A percentile compares a stretch with the other conserved stretches of the same genome.
Evolutionary conservation across 2,113 vertebrate genomes (phyloP).

Genomic region (Thalassarche chlororhynchos): DNA sequence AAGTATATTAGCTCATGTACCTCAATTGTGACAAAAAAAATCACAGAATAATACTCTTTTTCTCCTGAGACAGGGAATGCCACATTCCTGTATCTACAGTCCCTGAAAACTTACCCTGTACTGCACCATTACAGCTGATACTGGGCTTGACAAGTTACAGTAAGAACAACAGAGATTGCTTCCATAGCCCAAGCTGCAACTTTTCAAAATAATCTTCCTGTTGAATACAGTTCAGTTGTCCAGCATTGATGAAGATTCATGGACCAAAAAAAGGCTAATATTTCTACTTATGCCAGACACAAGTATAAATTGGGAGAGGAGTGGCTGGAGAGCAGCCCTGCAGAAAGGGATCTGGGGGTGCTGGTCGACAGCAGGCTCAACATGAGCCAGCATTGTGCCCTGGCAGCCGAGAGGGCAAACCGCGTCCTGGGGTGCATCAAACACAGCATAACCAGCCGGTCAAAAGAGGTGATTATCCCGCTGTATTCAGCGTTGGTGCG

Average conservation of each 20-base stretch:
- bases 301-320: background rate
- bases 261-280: background rate
- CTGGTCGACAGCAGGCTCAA: background rate
- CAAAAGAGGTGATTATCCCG: accelerated
- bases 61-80: background rate
- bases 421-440: background rate
- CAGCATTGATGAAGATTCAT: background rate
- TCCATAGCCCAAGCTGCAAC: background rate
- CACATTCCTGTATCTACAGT: background rate
- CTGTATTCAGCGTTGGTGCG: background rate
- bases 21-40: background rate
- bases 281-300: background rate
- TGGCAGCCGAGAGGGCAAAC: background rate
- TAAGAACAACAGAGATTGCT: background rate
- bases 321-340: background rate
- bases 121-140: background rate
- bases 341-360: background rate
- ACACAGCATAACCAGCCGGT: background rate
- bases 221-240: background rate
- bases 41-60: background rate
- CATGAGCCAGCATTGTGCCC: background rate
- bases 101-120: background rate
- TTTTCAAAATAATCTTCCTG: background rate
- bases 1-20: background rate
- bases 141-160: background rate